phyloP scores from a whole-genome alignment of 2,797 vertebrate genomes.

The Oreochromis grahami region DNA sequence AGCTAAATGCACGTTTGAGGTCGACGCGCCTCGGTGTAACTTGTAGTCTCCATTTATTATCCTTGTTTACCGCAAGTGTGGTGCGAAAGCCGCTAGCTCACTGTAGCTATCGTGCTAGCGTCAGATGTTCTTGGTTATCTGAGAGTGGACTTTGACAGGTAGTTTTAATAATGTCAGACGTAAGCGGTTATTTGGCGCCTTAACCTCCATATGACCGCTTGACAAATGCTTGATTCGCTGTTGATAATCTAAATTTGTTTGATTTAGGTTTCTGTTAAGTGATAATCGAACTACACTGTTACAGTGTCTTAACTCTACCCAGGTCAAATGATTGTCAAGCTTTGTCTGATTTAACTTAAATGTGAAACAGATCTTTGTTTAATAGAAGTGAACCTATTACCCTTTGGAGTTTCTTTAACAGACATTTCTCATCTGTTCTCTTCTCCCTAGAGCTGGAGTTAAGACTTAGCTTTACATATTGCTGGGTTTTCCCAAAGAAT shows the following conservation, averaged over 20 bases:
- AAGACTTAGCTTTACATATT: background rate
- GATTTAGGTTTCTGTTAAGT: background rate
- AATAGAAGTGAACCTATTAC: background rate
- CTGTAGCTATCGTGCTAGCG: slow-evolving; percentile 15
- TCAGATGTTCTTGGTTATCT: background rate
- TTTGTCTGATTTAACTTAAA: background rate
- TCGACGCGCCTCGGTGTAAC: accelerated
- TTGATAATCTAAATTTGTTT: background rate
- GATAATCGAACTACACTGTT: background rate
- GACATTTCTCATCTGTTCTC: background rate
- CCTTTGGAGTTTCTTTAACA: background rate
- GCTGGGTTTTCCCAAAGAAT: background rate
- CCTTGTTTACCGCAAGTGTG: background rate
- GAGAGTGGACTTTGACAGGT: background rate
- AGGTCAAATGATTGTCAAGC: background rate
- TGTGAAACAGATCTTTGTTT: background rate
- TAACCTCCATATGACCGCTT: background rate
- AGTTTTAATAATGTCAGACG: accelerated
- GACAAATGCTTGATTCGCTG: background rate
- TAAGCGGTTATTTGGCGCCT: accelerated
- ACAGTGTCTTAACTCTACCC: background rate
- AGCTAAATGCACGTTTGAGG: accelerated
- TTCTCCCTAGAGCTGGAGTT: background rate
- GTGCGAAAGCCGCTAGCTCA: background rate
- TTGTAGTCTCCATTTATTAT: accelerated